A percentile compares a stretch with the other conserved stretches of the same genome.
These are phyloP conservation scores for Trachelus tabidus DNA, from an alignment of 2,888 invertebrate species.

Conservation along the genomic window DNA sequence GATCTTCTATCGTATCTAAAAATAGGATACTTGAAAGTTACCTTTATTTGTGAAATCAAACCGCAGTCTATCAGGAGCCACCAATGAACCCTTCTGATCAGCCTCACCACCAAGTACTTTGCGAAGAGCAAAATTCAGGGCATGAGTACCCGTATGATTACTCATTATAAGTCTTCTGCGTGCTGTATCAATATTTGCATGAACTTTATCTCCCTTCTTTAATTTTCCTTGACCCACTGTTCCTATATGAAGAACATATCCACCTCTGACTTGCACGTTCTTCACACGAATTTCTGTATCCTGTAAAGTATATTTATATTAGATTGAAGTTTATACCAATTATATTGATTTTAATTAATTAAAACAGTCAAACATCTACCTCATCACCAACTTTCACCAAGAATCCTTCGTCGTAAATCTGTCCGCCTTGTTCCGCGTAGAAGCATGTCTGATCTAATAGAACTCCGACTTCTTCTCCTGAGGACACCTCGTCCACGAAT, in stretches of 20 bases:
- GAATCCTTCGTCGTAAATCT: slow-evolving; percentile 96
- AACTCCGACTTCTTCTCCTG: slow-evolving; percentile 92
- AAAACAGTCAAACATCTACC: slow-evolving; percentile 49
- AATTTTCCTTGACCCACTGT: slow-evolving; percentile 83
- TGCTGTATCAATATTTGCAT: slow-evolving; percentile 83
- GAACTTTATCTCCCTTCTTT: slow-evolving; percentile 86
- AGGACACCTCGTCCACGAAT: slow-evolving; percentile 85
- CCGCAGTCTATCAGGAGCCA: slow-evolving; percentile 94
- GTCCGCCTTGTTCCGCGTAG: slow-evolving; percentile 99
- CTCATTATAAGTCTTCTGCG: slow-evolving; percentile 95
- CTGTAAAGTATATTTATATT: slow-evolving; percentile 36
- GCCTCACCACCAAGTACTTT: slow-evolving; percentile 90
- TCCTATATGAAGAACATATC: slow-evolving; percentile 95
- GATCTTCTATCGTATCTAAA: neutral
- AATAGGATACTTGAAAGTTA: slow-evolving; percentile 14
- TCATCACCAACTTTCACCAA: slow-evolving; percentile 86
- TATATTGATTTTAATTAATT: neutral
- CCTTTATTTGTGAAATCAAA: slow-evolving; percentile 97
- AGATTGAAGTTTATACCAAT: slow-evolving; percentile 4
- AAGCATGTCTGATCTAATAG: slow-evolving; percentile 93
- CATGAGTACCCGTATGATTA: slow-evolving; percentile 98
- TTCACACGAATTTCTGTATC: slow-evolving; percentile 91
- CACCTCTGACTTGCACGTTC: slow-evolving; percentile 94
- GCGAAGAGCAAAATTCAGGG: slow-evolving; percentile 93
- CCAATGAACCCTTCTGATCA: slow-evolving; percentile 96